Evolutionary conservation across 2,797 vertebrate species (phyloP).

Genomic region (Nothura maculosa): DNA sequence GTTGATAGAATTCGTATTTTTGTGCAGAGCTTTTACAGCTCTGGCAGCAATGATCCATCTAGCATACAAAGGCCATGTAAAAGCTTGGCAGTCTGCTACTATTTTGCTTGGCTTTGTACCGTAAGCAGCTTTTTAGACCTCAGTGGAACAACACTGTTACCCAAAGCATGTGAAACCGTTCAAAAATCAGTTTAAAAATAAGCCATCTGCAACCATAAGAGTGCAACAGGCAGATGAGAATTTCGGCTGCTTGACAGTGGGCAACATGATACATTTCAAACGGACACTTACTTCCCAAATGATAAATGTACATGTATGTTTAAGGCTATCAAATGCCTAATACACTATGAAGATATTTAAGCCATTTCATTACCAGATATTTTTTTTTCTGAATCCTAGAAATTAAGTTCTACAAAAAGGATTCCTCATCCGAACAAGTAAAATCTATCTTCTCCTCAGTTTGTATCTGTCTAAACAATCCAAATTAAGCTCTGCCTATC

Average conservation of each 20-base stretch:
- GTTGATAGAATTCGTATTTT: background rate
- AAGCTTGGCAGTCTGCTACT: background rate
- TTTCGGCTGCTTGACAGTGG: background rate
- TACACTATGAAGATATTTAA: background rate
- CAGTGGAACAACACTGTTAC: background rate
- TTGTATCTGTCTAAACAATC: background rate
- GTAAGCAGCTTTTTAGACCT: background rate
- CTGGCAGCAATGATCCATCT: background rate
- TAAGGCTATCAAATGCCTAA: background rate
- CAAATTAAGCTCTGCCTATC: background rate
- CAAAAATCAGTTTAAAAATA: constrained; percentile 61
- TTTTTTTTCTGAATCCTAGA: background rate
- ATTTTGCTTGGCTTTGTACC: background rate
- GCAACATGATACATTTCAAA: constrained; percentile 6
- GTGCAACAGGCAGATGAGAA: background rate
- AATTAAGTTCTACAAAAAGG: background rate
- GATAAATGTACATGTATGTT: background rate
- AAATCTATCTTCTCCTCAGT: background rate
- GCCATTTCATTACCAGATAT: background rate
- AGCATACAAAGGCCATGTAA: background rate
- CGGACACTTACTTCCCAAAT: background rate
- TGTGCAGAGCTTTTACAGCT: background rate
- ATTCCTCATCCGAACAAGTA: background rate
- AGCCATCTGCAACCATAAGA: constrained; percentile 41
- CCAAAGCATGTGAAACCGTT: background rate